Percentiles rank a stretch among this genome's conserved stretches.
Evolutionary conservation across 2,888 invertebrate genomes (phyloP).

Genomic region (Isotomurus palustris): DNA sequence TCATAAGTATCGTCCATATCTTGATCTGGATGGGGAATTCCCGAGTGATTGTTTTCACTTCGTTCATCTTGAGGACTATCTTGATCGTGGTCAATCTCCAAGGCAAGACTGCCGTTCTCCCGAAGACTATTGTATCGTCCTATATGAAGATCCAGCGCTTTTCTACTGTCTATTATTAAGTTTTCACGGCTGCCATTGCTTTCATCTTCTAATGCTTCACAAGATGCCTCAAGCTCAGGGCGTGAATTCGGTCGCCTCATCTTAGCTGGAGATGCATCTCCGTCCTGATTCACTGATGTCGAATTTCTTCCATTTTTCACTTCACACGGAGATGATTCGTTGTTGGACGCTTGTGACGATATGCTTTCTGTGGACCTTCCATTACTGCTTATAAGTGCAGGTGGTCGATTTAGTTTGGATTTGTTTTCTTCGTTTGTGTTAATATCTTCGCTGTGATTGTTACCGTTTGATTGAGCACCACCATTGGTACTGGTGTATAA

Average conservation of each 20-base stretch:
- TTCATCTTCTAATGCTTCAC: slow-evolving; percentile 15
- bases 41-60: slow-evolving; percentile 20
- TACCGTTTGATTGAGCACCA: no score
- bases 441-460: background rate
- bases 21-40: background rate
- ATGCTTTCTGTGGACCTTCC: slow-evolving; percentile 6
- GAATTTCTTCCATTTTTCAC: background rate
- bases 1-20: slow-evolving; percentile 37
- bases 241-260: no score
- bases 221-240: background rate
- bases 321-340: background rate
- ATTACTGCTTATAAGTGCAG: slow-evolving; percentile 1
- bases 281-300: background rate
- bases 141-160: slow-evolving; percentile 14
- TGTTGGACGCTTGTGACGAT: slow-evolving; percentile 1
- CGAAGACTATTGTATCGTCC: slow-evolving; percentile 2
- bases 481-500: no score
- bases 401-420: background rate
- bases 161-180: slow-evolving; percentile 19
- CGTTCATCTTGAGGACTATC: slow-evolving; percentile 16
- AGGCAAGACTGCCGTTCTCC: no score
- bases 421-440: background rate
- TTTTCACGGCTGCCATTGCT: slow-evolving; percentile 29
- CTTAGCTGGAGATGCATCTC: background rate
- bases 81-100: slow-evolving; percentile 20